A percentile compares a stretch with the other conserved stretches of the same genome.
These are phyloP conservation scores for Rhagonycha fulva DNA, from an alignment of 2,888 invertebrate genomes.

Conservation along the genomic window DNA sequence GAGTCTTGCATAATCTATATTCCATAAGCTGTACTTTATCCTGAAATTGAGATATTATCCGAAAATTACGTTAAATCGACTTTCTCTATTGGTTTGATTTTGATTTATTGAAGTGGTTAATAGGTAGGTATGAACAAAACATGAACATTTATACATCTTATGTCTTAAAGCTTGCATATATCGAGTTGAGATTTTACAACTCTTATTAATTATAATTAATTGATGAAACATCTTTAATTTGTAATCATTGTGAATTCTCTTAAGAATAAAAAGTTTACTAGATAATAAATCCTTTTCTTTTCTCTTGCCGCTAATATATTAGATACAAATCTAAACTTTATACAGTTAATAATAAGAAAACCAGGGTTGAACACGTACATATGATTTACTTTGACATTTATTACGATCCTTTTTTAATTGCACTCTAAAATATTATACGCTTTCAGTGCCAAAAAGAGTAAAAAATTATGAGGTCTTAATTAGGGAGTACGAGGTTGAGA, in stretches of 20 bases:
- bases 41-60: not conserved
- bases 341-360: slow-evolving; percentile 27
- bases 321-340: slow-evolving; percentile 35
- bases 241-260: slow-evolving; percentile 20
- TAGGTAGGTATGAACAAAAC: no score
- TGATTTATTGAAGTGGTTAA: no score
- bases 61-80: not conserved
- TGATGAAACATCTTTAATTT: slow-evolving; percentile 15
- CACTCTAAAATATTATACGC: slow-evolving; percentile 42
- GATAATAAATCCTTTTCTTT: slow-evolving; percentile 26
- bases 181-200: not conserved
- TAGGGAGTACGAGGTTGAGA: slow-evolving; percentile 43
- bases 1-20: not conserved
- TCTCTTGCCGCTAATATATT: slow-evolving; percentile 27
- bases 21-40: not conserved
- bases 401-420: slow-evolving; percentile 46
- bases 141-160: not conserved
- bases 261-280: slow-evolving; percentile 27
- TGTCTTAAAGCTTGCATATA: not conserved
- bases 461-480: slow-evolving; percentile 51
- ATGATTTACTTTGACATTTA: slow-evolving; percentile 47
- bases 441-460: slow-evolving; percentile 36
- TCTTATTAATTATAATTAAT: slow-evolving; percentile 16
- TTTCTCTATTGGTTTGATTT: not conserved
- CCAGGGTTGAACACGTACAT: slow-evolving; percentile 36